Evolutionary conservation across 2,797 vertebrate species (phyloP), one percentile per base, ranked within the genome.

Genomic region (Chiroxiphia lanceolata): DNA sequence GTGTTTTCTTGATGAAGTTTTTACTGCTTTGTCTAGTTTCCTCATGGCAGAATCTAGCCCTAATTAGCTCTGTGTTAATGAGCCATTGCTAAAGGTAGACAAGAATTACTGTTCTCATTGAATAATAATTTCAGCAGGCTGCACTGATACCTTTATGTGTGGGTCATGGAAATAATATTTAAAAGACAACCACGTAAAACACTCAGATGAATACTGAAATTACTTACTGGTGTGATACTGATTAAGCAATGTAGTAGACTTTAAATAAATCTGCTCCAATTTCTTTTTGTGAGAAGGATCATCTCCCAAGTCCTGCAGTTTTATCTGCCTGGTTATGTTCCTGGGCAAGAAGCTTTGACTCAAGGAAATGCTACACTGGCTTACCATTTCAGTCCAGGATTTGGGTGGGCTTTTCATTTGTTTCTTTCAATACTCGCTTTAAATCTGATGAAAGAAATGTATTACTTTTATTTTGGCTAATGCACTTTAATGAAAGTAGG

Each of bases 41-140:
- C 68, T 84, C 27, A 50, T 16, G 29, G 81, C 40, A 90, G 47
- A 89, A 84, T 77, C 50, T 40, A 91, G 27, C 54, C 34, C n/a
- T 91, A 87, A 92, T 95, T 95, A 91, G 42, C 6, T 10, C 31
- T 57, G 34, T 75, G 68, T 84, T 95, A 89, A 91, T 64, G 74
- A 93, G 47, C 50, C 3, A 5, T 86, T 76, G 53, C 50, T 85
- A 85, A 89, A 85, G 72, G 93, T 54, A 91, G 79, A 70, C 42
- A 42, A 91, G 61, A 88, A 57, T 83, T 87, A 82, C 54, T 79
- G 23, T 77, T 91, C 71, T 83, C 47, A 48, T 19, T 75, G 74
- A 78, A 72, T 14, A 92, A 40, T 33, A 82, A 93, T 90, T 94
- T 72, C 76, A 88, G 47, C 76, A 88, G n/a, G 16, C 45, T 86